Evolutionary conservation across 2,797 vertebrate genomes (phyloP), one percentile per base, ranked within the genome.

Genomic region (Hypotaenidia philippensis): DNA sequence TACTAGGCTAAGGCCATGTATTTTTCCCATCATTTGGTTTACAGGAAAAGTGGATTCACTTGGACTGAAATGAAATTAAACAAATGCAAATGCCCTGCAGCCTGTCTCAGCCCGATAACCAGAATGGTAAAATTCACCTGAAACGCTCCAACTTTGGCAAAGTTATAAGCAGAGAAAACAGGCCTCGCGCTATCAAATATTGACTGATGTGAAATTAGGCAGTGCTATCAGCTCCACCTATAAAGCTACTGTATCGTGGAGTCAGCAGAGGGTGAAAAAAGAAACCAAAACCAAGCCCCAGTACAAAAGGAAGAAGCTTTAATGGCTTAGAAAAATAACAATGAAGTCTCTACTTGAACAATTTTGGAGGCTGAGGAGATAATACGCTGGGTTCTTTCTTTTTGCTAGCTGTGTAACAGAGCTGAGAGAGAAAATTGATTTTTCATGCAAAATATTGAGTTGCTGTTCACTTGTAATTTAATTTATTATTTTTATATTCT

Each of bases 401-500:
- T 44, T 61, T 52, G 9, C 77, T 1, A 7, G 27, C 41, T 83
- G 6, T 75, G 52, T 83, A 82, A 71, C 57, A 76, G 40, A 81
- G 61, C 57, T 65, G 74, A 84, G 70, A 78, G 81, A 78, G 53
- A 87, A 94, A 95, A 93, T 92, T 63, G 88, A 89, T 96, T 96
- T 97, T 89, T 82, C 92, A 90, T 96, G 92, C 75, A 90, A 94
- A 96, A 82, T 89, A 94, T 87, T 90, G 91, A 93, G 87, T 56
- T 88, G 77, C 80, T 90, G 74, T 89, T 94, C 70, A 55, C 38
- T 91, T 87, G 59, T 94, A 96, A 94, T 97, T 96, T 93, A 91
- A 91, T 95, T 93, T 93, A 93, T 93, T 88, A 60, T 83, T 94
- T 94, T 93, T 90, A 72, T 83, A 76, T n/a, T 81, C 40, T 6